Percentiles rank a stretch among this genome's conserved stretches.
These are phyloP conservation scores for Stercorarius parasiticus DNA, from an alignment of 2,113 vertebrate species.

Conservation along the genomic window DNA sequence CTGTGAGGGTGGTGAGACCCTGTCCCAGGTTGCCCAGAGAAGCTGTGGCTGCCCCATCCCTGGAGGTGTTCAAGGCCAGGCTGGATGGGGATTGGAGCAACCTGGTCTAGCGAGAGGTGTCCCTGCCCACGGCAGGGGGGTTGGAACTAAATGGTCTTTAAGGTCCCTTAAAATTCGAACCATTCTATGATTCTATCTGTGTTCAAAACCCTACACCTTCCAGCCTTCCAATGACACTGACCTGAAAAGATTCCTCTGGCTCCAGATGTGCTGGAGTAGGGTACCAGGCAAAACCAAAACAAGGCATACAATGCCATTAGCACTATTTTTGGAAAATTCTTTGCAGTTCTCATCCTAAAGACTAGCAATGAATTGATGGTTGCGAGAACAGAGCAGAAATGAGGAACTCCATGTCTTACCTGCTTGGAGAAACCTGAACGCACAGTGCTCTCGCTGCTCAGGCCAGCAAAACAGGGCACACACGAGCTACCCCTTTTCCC, in stretches of 20 bases:
- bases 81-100: background rate
- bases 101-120: background rate
- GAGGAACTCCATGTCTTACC: background rate
- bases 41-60: background rate
- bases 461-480: rapidly evolving
- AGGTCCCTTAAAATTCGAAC: background rate
- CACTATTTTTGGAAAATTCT: background rate
- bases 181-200: background rate
- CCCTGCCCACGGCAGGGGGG: background rate
- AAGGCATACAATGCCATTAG: background rate
- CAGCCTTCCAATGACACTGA: background rate
- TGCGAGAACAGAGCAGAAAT: background rate
- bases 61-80: background rate
- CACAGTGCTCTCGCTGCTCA: background rate
- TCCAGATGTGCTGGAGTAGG: background rate
- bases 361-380: background rate
- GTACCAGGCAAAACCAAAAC: background rate
- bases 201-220: too few relatives aligned
- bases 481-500: background rate
- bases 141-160: background rate
- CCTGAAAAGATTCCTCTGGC: background rate
- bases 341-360: too few relatives aligned
- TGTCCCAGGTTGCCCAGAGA: background rate
- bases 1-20: background rate
- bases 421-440: background rate